These are phyloP conservation scores for Brachylomia viminalis DNA, from an alignment of 2,888 invertebrate species.

Conservation along the genomic window DNA sequence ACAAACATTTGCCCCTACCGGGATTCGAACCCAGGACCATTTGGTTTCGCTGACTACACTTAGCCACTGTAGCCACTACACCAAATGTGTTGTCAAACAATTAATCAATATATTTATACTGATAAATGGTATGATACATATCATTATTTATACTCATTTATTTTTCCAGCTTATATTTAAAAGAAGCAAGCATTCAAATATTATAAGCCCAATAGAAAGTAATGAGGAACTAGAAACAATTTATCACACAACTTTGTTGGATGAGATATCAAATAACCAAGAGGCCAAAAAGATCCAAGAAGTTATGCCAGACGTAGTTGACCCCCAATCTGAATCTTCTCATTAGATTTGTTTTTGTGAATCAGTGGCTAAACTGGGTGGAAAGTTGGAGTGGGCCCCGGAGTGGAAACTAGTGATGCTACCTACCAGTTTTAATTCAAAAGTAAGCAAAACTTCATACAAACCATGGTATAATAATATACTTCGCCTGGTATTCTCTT, in stretches of 20 bases:
- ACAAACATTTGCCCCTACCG: too few species aligned
- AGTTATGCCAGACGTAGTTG: constrained; percentile 13
- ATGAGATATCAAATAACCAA: constrained; percentile 37
- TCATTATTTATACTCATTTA: neutral
- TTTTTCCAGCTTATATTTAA: constrained; percentile 79
- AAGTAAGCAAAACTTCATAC: neutral
- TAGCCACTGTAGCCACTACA: too few species aligned
- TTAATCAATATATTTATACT: too few species aligned
- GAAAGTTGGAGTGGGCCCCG: neutral
- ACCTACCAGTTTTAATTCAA: neutral
- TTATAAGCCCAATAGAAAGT: constrained; percentile 72
- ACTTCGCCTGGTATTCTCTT: too few species aligned
- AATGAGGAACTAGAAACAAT: constrained; percentile 63
- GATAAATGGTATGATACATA: neutral
- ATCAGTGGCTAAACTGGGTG: neutral
- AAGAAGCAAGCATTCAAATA: constrained; percentile 78
- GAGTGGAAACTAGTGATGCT: neutral
- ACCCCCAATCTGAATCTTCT: constrained; percentile 33
- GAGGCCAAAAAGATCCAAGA: constrained; percentile 47
- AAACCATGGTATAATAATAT: too few species aligned
- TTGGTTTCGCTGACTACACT: too few species aligned
- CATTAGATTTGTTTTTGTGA: constrained; percentile 11
- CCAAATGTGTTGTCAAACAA: too few species aligned
- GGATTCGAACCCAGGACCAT: too few species aligned
- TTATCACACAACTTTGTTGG: constrained; percentile 50